Conservation (phyloP, 2,797 vertebrate genomes). For the Eidolon dupreanum region DNA sequence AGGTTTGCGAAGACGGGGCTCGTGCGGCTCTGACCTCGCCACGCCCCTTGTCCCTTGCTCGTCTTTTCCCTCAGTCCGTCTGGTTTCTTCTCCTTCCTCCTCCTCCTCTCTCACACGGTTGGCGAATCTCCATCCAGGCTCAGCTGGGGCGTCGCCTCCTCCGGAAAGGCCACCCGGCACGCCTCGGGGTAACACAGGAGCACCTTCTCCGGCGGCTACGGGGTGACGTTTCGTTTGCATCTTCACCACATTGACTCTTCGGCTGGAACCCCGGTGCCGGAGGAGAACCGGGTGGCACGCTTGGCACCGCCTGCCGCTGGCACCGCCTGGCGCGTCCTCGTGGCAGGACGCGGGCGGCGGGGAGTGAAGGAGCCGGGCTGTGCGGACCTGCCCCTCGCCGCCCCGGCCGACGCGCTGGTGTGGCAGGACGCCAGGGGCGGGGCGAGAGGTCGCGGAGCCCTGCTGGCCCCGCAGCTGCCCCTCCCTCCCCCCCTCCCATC, state of each 20-base stretch:
- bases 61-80: too few relatives aligned
- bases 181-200: not conserved
- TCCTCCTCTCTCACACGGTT: not conserved
- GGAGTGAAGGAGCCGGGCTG: too few relatives aligned
- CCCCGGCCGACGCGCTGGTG: too few relatives aligned
- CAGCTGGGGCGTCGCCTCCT: not conserved
- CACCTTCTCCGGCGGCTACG: accelerated
- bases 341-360: too few relatives aligned
- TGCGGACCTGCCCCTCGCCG: too few relatives aligned
- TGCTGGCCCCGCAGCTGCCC: too few relatives aligned
- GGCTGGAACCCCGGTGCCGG: not conserved
- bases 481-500: too few relatives aligned
- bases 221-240: not conserved
- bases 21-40: accelerated
- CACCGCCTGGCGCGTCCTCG: too few relatives aligned
- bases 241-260: not conserved
- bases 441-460: too few relatives aligned
- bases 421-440: too few relatives aligned
- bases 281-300: too few relatives aligned
- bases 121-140: not conserved
- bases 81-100: not conserved
- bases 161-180: not conserved
- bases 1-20: not conserved
- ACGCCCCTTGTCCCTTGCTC: not conserved
- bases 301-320: too few relatives aligned